Evolutionary conservation across 2,113 vertebrate species (phyloP), one percentile per base, ranked within the genome.

Genomic region (Clarias gariepinus): DNA sequence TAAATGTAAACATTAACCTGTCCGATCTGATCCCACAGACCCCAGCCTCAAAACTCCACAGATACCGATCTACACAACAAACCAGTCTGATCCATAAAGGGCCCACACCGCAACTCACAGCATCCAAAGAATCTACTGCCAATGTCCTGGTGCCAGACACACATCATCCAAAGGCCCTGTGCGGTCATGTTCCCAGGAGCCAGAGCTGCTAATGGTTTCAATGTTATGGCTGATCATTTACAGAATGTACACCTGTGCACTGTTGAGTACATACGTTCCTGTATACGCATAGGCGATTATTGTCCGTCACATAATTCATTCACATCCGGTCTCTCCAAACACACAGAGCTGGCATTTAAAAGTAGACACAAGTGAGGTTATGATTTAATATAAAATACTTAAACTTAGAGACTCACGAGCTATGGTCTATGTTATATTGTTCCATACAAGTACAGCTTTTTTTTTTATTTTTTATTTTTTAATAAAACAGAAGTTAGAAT

Each of bases 401-500:
- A 30, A 58, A 87, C 81, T 68, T 33, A 21, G 28, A 63, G 53
- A 73, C 73, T 88, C 82, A 82, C 58, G 47, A 85, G 60, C 81
- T 86, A 55, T 88, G 82, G 81, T 69, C 57, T 73, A 15, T 89
- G 85, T 87, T 52, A 87, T 89, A 86, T 87, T 80, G 53, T 83
- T 64, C 60, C 58, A 60, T 81, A 82, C 79, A 85, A 78, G 68
- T 57, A 79, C 74, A 15, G 84, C 73, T 71, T 81, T 25, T 36
- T 36, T 36, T 36, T 36, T 57, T 52, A 1, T 77, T 21, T 47
- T 25, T 33, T 21, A 23, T 60, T 81, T 84, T 89, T 86, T 90
- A 90, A 90, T 90, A 90, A 90, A 90, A 86, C 77, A 79, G 73
- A 81, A 83, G 77, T 84, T 78, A 18, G 71, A 80, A 87, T 89